Conservation (phyloP, 2,113 vertebrate genomes). For the Sinocyclocheilus anshuiensis region DNA sequence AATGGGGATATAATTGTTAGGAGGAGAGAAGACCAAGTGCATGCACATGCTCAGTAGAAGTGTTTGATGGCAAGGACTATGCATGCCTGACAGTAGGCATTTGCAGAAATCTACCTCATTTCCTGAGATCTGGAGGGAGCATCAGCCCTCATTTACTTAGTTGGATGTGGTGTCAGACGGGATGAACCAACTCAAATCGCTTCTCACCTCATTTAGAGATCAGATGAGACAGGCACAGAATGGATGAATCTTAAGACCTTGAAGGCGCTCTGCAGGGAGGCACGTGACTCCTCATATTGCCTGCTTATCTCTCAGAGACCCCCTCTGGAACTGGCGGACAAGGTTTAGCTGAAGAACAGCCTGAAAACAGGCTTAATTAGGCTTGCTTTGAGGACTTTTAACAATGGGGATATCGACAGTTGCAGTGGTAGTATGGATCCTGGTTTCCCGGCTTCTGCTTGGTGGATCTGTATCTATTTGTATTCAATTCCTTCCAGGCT, state of each 20-base stretch:
- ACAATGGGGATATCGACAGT: slow-evolving; percentile 34
- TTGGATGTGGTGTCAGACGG: slow-evolving; percentile 16
- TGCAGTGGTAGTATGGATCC: slow-evolving; percentile 23
- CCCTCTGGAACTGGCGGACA: slow-evolving; percentile 44
- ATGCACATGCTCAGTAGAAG: neutral
- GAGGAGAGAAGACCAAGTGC: neutral
- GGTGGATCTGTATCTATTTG: slow-evolving; percentile 11
- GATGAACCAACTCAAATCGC: slow-evolving; percentile 28
- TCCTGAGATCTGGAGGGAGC: slow-evolving; percentile 23
- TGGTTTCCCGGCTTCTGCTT: slow-evolving; percentile 32
- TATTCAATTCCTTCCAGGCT: neutral
- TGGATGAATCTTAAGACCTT: slow-evolving; percentile 23
- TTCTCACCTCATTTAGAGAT: slow-evolving; percentile 19
- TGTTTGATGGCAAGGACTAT: neutral
- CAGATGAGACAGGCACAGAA: slow-evolving; percentile 29
- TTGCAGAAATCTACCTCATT: slow-evolving; percentile 36
- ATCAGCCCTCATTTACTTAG: slow-evolving; percentile 14
- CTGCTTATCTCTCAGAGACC: slow-evolving; percentile 52
- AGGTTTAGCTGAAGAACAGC: slow-evolving; percentile 42
- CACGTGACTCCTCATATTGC: slow-evolving; percentile 50
- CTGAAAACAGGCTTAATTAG: slow-evolving; percentile 63
- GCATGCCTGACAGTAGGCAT: neutral
- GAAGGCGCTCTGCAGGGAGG: slow-evolving; percentile 21
- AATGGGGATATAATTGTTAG: slow-evolving; percentile 31
- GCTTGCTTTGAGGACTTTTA: slow-evolving; percentile 49